Evolutionary conservation across 2,888 invertebrate genomes (phyloP).

Genomic region (Protodeltote pygarga): DNA sequence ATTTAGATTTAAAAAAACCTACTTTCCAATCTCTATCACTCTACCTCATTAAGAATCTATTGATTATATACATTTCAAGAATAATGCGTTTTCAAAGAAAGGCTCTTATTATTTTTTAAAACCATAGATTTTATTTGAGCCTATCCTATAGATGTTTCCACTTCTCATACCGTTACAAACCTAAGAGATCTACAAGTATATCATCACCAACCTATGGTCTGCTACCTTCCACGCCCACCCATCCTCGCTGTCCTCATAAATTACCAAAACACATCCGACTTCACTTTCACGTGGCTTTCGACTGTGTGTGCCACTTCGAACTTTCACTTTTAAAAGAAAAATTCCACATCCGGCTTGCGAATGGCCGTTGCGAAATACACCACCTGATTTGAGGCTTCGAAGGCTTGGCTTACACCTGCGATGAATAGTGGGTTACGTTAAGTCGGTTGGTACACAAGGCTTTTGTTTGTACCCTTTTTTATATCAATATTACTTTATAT

Average conservation of each 20-base stretch:
- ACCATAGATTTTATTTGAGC: too few species aligned
- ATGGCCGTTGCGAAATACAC: conserved; percentile 59
- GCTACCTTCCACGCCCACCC: conserved; percentile 7
- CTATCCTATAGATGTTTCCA: too few species aligned
- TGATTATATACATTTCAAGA: too few species aligned
- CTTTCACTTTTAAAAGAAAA: conserved; percentile 72
- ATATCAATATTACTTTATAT: background rate
- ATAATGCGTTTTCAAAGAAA: too few species aligned
- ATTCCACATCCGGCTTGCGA: conserved; percentile 68
- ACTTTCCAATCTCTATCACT: too few species aligned
- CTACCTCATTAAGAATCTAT: too few species aligned
- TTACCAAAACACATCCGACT: conserved; percentile 53
- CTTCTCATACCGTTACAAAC: too few species aligned
- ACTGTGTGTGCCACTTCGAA: conserved; percentile 55
- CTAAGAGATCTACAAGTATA: too few species aligned
- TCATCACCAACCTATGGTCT: too few species aligned
- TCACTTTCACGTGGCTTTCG: conserved; percentile 75
- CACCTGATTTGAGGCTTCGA: conserved; percentile 49
- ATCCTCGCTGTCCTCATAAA: conserved; percentile 48
- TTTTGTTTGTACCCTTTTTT: background rate
- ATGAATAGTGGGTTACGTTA: background rate
- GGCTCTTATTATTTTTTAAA: too few species aligned
- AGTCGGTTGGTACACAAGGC: background rate
- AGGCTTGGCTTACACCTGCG: conserved; percentile 20
- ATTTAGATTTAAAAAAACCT: too few species aligned